Evolutionary conservation across 2,888 invertebrate genomes (phyloP), one percentile per base, ranked within the genome.

Genomic region (Pegoplata infirma): DNA sequence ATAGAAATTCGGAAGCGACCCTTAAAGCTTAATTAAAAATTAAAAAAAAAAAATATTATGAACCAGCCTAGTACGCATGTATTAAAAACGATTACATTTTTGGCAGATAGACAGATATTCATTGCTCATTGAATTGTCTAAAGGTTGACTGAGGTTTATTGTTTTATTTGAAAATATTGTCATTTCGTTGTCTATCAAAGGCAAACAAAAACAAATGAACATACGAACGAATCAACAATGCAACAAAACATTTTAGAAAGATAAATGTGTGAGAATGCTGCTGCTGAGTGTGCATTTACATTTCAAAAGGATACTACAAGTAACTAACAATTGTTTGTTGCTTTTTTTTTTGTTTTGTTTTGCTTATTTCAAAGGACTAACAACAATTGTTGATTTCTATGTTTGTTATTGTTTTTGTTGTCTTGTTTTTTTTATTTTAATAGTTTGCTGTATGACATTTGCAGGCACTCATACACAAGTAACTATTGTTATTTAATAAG

Each of bases 401-500:
- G 36, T n/a, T 23, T 51, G 14, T 51, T 51, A 14, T 51, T 51
- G 16, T 47, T 47, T 16, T 47, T 47, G 16, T 47, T 17, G 1
- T 47, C 10, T 47, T 16, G 1, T 16, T 12, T 46, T 46, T 1
- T 16, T 47, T 17, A 8, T 10, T 21, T 12, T 46, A 49, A 21
- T 49, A n/a, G 17, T 28, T 55, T 55, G 55, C 32, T 14, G 32
- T 56, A 32, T 46, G 46, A 21, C 32, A 47, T 32, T 58, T 61
- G 19, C n/a, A 49, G 40, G 16, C 47, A 17, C 58, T 53, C 25
- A 14, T 53, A 25, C 28, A 44, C 28, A 44, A 51, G 28, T 44
- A 61, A 56, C 32, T 32, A 55, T 63, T 71, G 61, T 63, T 64
- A 47, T 72, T 71, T 36, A 55, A 71, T 51, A 25, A 63, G 55